These are phyloP conservation scores for Pseudococcus longispinus DNA, from an alignment of 2,888 invertebrate species.

Conservation along the genomic window DNA sequence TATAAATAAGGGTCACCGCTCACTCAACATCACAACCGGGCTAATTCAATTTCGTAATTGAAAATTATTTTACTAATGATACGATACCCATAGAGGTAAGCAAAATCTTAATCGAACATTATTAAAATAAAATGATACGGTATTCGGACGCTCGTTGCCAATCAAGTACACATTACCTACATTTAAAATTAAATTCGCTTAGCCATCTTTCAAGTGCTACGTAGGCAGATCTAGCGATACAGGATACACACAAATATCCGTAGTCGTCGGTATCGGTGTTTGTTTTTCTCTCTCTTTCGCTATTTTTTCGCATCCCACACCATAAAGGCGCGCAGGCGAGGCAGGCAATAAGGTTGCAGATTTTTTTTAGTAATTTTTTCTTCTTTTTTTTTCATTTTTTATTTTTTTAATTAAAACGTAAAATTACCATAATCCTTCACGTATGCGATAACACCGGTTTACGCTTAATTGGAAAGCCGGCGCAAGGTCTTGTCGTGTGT, in stretches of 20 bases:
- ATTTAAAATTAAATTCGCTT: neutral
- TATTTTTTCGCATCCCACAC: neutral
- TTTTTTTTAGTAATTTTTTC: neutral
- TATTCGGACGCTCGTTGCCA: too few species aligned
- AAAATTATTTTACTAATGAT: too few species aligned
- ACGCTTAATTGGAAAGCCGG: slow-evolving; percentile 11
- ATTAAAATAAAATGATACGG: too few species aligned
- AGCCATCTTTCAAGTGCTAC: neutral
- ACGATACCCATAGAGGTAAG: too few species aligned
- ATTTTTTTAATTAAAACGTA: slow-evolving; percentile 28
- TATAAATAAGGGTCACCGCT: too few species aligned
- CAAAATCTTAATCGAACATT: too few species aligned
- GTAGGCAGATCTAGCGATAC: neutral
- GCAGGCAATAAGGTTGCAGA: neutral
- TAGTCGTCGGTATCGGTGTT: neutral
- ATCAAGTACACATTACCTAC: too few species aligned
- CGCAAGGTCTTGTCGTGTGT: slow-evolving; percentile 18
- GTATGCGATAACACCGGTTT: slow-evolving; percentile 31
- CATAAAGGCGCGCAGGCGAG: neutral
- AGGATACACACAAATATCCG: neutral
- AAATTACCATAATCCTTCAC: slow-evolving; percentile 34
- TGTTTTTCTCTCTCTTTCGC: neutral
- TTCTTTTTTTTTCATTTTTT: neutral
- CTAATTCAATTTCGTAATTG: too few species aligned
- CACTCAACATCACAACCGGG: too few species aligned